A percentile compares a stretch with the other conserved stretches of the same genome.
Conservation (phyloP, 2,888 invertebrate species). For the Xestia xanthographa region DNA sequence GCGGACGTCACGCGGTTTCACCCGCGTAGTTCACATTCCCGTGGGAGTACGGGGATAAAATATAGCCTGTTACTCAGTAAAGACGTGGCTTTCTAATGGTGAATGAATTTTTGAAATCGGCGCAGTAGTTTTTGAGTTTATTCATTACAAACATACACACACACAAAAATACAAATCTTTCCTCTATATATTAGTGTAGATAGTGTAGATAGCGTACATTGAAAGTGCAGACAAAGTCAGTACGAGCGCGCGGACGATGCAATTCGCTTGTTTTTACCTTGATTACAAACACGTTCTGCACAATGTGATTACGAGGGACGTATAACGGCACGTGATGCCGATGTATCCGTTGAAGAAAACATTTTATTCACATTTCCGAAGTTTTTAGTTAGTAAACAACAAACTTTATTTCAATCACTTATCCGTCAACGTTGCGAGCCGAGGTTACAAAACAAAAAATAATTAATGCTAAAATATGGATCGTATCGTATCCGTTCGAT, state of each 20-base stretch:
- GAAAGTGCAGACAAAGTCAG: conserved; percentile 13
- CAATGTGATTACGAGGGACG: conserved; percentile 33
- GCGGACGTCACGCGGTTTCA: too few relatives aligned
- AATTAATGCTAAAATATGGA: neutral
- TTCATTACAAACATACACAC: too few relatives aligned
- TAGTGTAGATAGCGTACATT: too few relatives aligned
- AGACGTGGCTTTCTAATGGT: too few relatives aligned
- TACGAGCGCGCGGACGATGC: conserved; percentile 4
- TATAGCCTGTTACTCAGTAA: too few relatives aligned
- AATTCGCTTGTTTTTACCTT: conserved; percentile 39
- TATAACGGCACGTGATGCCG: conserved; percentile 33
- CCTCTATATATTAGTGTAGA: too few relatives aligned
- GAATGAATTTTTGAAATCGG: too few relatives aligned
- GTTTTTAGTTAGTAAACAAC: neutral
- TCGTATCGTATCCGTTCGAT: neutral
- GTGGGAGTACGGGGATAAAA: too few relatives aligned
- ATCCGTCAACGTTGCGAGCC: neutral
- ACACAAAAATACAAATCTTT: too few relatives aligned
- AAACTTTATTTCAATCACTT: neutral
- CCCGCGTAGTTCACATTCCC: too few relatives aligned
- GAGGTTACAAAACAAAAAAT: conserved; percentile 24
- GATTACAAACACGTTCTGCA: conserved; percentile 51
- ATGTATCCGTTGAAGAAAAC: conserved; percentile 22
- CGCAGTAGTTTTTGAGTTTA: too few relatives aligned
- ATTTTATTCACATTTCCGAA: conserved; percentile 34